phyloP scores from a whole-genome alignment of 2,888 invertebrate genomes.

The Machimus rusticus region DNA sequence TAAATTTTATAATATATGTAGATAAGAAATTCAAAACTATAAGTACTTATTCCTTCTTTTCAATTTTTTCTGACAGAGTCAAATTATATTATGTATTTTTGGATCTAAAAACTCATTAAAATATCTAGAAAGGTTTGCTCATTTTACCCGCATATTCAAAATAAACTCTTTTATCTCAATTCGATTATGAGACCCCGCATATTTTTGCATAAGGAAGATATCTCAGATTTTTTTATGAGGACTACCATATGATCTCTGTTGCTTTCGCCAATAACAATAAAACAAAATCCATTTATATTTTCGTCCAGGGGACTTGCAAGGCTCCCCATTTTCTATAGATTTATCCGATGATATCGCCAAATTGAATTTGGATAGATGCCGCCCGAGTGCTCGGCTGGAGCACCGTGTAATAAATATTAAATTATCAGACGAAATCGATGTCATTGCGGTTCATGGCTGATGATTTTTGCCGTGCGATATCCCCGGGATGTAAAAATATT shows the following conservation, averaged over 20 bases:
- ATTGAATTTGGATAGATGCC: not conserved
- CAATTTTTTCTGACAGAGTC: not conserved
- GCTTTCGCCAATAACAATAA: not conserved
- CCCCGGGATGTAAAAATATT: not conserved
- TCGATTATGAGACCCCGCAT: not conserved
- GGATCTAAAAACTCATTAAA: not conserved
- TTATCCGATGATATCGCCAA: not conserved
- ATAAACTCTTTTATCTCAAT: not conserved
- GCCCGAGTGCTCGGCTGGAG: not conserved
- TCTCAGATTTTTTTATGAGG: not conserved
- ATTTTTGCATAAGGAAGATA: not conserved
- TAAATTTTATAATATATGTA: too few relatives aligned
- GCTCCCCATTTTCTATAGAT: not conserved
- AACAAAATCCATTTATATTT: not conserved
- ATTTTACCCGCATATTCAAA: not conserved
- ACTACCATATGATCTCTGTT: not conserved
- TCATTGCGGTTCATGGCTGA: not conserved
- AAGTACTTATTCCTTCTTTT: too few relatives aligned
- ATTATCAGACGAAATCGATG: slow-evolving; percentile 10
- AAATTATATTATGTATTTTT: too few relatives aligned
- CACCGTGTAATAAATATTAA: slow-evolving; percentile 19
- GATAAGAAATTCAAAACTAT: too few relatives aligned
- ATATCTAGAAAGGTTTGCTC: not conserved
- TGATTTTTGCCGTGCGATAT: slow-evolving; percentile 9
- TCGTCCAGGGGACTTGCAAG: not conserved